phyloP scores from a whole-genome alignment of 1,140 invertebrate genomes.

The Chelonus insularis region DNA sequence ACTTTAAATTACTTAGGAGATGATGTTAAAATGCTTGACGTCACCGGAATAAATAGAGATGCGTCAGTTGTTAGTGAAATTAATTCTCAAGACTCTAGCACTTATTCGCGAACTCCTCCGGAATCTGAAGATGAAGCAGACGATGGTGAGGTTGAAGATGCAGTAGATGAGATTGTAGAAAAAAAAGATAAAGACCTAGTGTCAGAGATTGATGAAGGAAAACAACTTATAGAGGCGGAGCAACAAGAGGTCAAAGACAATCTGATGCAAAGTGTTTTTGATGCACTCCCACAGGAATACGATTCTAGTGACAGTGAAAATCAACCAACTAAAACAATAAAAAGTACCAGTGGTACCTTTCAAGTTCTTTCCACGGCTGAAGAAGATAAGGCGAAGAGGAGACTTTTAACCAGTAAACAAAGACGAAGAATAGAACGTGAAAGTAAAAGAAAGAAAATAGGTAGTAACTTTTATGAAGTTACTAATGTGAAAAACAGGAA shows the following conservation, averaged over 20 bases:
- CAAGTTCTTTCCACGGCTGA: slow-evolving; percentile 57
- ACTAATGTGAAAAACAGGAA: slow-evolving; percentile 92
- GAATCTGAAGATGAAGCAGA: slow-evolving; percentile 35
- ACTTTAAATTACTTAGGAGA: slow-evolving; percentile 71
- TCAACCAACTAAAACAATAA: slow-evolving; percentile 37
- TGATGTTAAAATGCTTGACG: slow-evolving; percentile 54
- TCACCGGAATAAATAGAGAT: slow-evolving; percentile 47
- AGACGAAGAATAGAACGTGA: slow-evolving; percentile 74
- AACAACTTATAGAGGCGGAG: slow-evolving; percentile 32
- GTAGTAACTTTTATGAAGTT: slow-evolving; percentile 91
- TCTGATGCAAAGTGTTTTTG: slow-evolving; percentile 50
- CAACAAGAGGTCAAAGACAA: slow-evolving; percentile 45
- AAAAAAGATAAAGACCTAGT: slow-evolving; percentile 35
- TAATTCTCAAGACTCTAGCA: slow-evolving; percentile 13
- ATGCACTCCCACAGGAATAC: slow-evolving; percentile 45
- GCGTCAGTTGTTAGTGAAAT: slow-evolving; percentile 55
- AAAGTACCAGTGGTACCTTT: slow-evolving; percentile 67
- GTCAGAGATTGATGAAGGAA: slow-evolving; percentile 37
- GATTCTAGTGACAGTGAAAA: slow-evolving; percentile 57
- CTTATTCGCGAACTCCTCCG: background rate
- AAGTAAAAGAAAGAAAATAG: slow-evolving; percentile 82
- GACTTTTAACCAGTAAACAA: slow-evolving; percentile 76
- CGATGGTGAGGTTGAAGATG: slow-evolving; percentile 27
- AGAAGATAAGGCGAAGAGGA: slow-evolving; percentile 58
- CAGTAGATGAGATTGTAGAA: slow-evolving; percentile 28